phyloP scores from a whole-genome alignment of 2,888 invertebrate genomes.

The Cetonia aurata region DNA sequence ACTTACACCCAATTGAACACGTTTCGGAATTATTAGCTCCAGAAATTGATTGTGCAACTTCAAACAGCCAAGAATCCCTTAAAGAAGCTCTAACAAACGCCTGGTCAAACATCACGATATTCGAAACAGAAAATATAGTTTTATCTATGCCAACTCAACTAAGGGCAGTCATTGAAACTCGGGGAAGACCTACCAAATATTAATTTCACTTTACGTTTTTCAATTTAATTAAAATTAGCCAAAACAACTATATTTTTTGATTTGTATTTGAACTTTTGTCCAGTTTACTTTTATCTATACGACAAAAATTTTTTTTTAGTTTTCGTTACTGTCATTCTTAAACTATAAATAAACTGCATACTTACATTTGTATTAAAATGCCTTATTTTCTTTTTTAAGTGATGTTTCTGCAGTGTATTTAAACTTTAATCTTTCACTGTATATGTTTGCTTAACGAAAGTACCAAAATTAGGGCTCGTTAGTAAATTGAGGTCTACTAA shows the following conservation, averaged over 20 bases:
- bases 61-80: constrained; percentile 3
- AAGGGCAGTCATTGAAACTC: constrained; percentile 15
- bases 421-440: too few relatives aligned
- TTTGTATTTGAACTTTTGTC: neutral
- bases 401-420: neutral
- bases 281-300: constrained; percentile 1
- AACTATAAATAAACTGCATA: constrained; percentile 6
- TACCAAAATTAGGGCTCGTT: too few relatives aligned
- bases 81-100: constrained; percentile 17
- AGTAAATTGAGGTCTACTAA: too few relatives aligned
- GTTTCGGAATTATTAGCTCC: constrained; percentile 3
- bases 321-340: neutral
- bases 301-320: neutral
- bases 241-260: neutral
- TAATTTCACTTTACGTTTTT: constrained; percentile 4
- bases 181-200: neutral
- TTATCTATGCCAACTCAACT: constrained; percentile 16
- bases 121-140: constrained; percentile 21
- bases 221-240: constrained; percentile 13
- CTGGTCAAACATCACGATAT: constrained; percentile 15
- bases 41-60: constrained; percentile 9
- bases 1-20: constrained; percentile 2
- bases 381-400: constrained; percentile 2
- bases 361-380: neutral
- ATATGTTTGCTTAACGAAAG: neutral